phyloP scores from a whole-genome alignment of 2,113 vertebrate species.

The Catagonus wagneri region DNA sequence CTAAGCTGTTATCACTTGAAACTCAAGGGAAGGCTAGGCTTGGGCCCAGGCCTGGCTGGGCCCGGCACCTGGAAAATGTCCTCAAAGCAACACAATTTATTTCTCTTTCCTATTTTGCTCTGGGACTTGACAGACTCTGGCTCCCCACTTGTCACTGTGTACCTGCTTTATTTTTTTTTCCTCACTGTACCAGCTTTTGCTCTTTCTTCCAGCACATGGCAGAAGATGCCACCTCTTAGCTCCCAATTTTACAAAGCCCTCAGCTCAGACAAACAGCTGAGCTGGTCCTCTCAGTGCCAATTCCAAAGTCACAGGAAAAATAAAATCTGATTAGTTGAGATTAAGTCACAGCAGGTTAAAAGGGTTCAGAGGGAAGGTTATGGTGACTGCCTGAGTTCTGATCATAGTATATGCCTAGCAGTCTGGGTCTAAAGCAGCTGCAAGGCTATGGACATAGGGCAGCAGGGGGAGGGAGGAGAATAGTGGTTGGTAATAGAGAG shows the following conservation, averaged over 20 bases:
- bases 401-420: neutral
- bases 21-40: neutral
- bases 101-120: neutral
- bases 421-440: neutral
- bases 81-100: neutral
- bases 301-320: neutral
- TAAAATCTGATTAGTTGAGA: neutral
- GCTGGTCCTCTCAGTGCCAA: neutral
- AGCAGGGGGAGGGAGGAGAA: no score
- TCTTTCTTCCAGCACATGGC: neutral
- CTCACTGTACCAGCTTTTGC: neutral
- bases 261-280: neutral
- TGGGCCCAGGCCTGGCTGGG: neutral
- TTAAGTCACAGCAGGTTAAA: conserved; percentile 40
- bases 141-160: neutral
- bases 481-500: neutral
- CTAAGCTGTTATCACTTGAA: neutral
- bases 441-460: neutral
- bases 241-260: neutral
- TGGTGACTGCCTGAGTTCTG: neutral
- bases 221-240: neutral
- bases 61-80: neutral
- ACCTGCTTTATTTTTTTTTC: neutral
- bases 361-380: neutral
- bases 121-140: neutral